Conservation (phyloP, 2,888 invertebrate species). For the Caenorhabditis becei region DNA sequence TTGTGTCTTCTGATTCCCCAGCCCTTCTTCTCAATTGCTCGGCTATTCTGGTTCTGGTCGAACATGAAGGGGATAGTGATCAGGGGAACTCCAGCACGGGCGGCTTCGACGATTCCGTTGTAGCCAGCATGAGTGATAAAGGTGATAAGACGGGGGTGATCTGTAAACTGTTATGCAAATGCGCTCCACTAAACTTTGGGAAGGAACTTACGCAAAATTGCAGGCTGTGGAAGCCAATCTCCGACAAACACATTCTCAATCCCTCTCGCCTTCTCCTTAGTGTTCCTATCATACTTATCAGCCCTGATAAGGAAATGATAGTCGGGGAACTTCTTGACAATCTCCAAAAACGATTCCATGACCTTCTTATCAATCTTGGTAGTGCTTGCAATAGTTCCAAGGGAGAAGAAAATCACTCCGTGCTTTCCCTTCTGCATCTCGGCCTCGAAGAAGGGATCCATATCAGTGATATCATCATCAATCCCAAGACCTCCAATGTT, state of each 20-base stretch:
- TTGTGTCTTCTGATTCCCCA: constrained; percentile 55
- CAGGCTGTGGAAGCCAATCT: constrained; percentile 72
- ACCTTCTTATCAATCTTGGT: constrained; percentile 61
- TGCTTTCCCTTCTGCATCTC: constrained; percentile 68
- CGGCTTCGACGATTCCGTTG: constrained; percentile 76
- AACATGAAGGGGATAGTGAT: constrained; percentile 70
- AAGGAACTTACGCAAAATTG: constrained; percentile 59
- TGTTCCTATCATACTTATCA: constrained; percentile 68
- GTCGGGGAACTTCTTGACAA: constrained; percentile 64
- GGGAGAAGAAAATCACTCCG: constrained; percentile 73
- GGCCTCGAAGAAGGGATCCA: constrained; percentile 42
- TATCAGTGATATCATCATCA: constrained; percentile 34
- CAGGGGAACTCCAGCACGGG: constrained; percentile 71
- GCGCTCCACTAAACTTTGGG: too few species aligned
- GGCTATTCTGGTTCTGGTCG: constrained; percentile 63
- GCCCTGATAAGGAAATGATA: constrained; percentile 73
- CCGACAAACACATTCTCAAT: constrained; percentile 63
- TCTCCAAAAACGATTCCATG: constrained; percentile 68
- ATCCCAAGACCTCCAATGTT: constrained; percentile 72
- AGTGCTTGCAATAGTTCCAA: constrained; percentile 73
- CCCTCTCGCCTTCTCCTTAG: constrained; percentile 36
- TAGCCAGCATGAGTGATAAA: constrained; percentile 79
- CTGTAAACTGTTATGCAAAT: too few species aligned
- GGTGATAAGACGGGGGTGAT: constrained; percentile 69
- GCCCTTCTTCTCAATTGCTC: constrained; percentile 57